Base-by-base conservation (phyloP, 2,113 vertebrate species). In the Lamprotornis superbus region DNA sequence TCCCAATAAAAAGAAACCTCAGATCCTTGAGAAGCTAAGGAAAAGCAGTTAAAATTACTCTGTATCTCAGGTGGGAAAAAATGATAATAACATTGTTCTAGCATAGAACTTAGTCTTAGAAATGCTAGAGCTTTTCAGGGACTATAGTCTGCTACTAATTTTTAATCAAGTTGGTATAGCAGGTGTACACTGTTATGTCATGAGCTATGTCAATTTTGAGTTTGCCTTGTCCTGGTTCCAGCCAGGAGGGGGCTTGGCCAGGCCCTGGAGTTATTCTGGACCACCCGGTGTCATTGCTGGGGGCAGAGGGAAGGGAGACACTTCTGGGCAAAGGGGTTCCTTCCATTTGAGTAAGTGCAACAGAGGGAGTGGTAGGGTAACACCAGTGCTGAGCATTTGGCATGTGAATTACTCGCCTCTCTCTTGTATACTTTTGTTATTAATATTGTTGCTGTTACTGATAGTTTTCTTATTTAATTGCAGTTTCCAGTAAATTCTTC, bases 321-420 rank as follows among this genome's bases (percentile, higher is more conserved):
- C 24, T 44, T 39, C n/a, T 55, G 65, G 47, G 18, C 5, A 23
- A 12, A 27, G 19, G 19, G 10, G 5, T 17, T 12, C 16, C 20
- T 47, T 47, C 24, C 39, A 30, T 47, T 20, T 20, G 28, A 69
- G 28, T 7, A 22, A 18, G 14, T 9, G 15, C 1, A 5, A 30
- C 13, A 39, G 15, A 53, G 19, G 15, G 22, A 46, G 8, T 12
- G 15, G 9, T 15, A 20, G 10, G 4, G 20, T 63, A 47, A 30
- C 24, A 47, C 24, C 30, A 47, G 13, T 4, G 16, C 40, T 55
- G 65, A 70, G 24, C 12, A 30, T 21, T 63, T 70, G 47, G 9
- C 20, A 27, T 27, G 23, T 9, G 16, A 44, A 18, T 59, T 17
- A 25, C 12, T 42, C 0, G 0, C 31, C 31, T 42, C 21, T 44